Evolutionary conservation across 2,888 invertebrate species (phyloP).

Genomic region (Punctoribates punctum): DNA sequence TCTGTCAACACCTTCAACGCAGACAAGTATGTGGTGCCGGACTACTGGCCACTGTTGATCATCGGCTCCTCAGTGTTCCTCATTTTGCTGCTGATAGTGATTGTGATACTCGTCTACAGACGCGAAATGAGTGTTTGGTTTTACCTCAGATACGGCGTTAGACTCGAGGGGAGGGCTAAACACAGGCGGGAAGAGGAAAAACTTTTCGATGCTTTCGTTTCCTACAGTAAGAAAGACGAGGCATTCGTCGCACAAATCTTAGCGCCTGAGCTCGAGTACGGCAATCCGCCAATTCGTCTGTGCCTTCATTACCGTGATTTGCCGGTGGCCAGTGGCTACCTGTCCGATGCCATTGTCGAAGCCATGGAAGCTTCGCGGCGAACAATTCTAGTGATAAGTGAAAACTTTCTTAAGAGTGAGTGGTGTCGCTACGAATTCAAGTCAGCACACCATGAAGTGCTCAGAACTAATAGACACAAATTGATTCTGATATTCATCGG

Average conservation of each 20-base stretch:
- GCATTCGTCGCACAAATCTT: conserved; percentile 62
- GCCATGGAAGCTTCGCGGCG: conserved; percentile 64
- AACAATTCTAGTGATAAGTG: conserved; percentile 65
- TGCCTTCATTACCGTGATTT: conserved; percentile 69
- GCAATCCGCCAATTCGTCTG: conserved; percentile 60
- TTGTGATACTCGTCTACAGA: conserved; percentile 69
- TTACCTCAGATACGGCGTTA: conserved; percentile 73
- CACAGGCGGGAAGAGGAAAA: conserved; percentile 48
- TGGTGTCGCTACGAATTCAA: conserved; percentile 71
- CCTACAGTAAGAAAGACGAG: conserved; percentile 55
- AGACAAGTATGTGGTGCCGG: conserved; percentile 62
- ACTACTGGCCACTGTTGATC: conserved; percentile 70
- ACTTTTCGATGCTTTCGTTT: conserved; percentile 56
- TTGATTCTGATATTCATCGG: conserved; percentile 52
- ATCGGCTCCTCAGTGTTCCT: conserved; percentile 67
- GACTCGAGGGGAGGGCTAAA: conserved; percentile 56
- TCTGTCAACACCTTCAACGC: conserved; percentile 40
- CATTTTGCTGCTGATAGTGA: conserved; percentile 63
- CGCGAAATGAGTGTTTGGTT: conserved; percentile 76
- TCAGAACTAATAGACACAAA: conserved; percentile 43
- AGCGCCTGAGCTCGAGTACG: conserved; percentile 62
- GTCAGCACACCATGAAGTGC: conserved; percentile 63
- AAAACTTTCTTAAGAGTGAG: conserved; percentile 66
- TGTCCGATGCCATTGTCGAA: conserved; percentile 64
- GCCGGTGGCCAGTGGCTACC: conserved; percentile 61